Conservation (phyloP, 2,113 vertebrate species). For the Albula glossodonta region DNA sequence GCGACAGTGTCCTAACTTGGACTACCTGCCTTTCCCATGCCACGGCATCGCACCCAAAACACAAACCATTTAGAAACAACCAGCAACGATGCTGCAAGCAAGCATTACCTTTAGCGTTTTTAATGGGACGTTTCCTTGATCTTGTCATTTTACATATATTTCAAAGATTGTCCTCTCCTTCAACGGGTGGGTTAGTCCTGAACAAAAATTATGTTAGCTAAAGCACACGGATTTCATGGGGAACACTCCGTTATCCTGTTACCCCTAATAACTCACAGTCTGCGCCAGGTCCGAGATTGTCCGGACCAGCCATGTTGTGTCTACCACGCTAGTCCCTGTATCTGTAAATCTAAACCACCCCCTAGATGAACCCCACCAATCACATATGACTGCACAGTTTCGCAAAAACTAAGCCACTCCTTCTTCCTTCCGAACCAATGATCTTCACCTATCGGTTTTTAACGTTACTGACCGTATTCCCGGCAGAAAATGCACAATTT, state of each 20-base stretch:
- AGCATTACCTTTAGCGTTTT: background rate
- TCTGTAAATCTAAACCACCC: background rate
- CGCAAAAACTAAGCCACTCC: background rate
- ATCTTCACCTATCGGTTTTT: background rate
- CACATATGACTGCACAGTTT: background rate
- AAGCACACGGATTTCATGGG: background rate
- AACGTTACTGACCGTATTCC: background rate
- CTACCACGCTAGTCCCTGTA: background rate
- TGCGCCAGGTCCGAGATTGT: background rate
- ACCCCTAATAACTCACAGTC: background rate
- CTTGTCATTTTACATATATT: background rate
- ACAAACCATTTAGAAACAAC: background rate
- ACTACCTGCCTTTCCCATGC: background rate
- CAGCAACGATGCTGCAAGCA: background rate
- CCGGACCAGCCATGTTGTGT: background rate
- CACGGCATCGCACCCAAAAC: background rate
- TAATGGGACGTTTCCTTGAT: background rate
- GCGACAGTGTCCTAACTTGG: background rate
- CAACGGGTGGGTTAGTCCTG: background rate
- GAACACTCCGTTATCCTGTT: background rate
- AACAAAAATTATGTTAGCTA: background rate
- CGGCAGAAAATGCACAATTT: too few relatives aligned
- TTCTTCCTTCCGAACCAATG: background rate
- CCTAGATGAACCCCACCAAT: background rate
- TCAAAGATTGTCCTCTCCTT: background rate